These are phyloP conservation scores for Dendrolimus punctatus DNA, from an alignment of 1,140 invertebrate species.

Conservation along the genomic window DNA sequence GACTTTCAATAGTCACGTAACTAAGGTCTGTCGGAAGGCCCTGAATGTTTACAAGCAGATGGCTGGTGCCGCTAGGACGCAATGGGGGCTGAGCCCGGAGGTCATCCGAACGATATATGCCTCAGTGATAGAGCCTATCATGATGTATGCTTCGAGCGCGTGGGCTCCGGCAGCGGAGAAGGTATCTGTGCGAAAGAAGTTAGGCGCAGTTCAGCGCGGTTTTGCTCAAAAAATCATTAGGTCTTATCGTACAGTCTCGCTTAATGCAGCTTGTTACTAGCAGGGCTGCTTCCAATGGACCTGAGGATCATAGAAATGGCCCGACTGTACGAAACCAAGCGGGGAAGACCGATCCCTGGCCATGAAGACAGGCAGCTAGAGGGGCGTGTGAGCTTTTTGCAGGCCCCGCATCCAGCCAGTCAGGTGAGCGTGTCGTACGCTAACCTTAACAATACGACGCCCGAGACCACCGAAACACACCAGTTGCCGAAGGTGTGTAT, in stretches of 20 bases:
- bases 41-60: too few species aligned
- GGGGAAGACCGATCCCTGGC: neutral
- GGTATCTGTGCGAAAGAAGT: neutral
- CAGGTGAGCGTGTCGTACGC: neutral
- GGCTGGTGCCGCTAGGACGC: too few species aligned
- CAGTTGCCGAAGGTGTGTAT: neutral
- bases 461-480: neutral
- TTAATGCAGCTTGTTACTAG: neutral
- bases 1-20: too few species aligned
- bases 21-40: too few species aligned
- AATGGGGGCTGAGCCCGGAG: too few species aligned
- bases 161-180: constrained; percentile 1
- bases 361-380: neutral
- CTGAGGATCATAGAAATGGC: neutral
- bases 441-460: neutral
- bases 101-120: too few species aligned
- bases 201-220: neutral
- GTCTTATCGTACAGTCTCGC: neutral
- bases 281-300: neutral
- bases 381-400: neutral
- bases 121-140: too few species aligned
- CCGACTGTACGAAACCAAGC: neutral
- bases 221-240: neutral
- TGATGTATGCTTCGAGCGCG: neutral
- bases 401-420: neutral